phyloP scores from a whole-genome alignment of 2,888 invertebrate genomes.

The Hypercompe scribonia region DNA sequence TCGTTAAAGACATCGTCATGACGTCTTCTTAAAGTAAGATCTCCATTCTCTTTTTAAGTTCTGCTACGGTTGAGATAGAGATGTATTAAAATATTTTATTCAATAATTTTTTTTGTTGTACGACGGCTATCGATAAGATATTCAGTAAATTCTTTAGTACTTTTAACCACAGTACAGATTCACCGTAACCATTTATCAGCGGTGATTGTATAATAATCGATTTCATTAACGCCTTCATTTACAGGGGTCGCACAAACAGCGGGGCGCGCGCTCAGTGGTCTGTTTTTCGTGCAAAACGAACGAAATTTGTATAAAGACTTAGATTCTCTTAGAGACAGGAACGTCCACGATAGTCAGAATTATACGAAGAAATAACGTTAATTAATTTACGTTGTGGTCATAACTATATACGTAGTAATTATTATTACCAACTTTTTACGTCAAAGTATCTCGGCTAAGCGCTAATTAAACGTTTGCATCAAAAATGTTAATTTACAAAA shows the following conservation, averaged over 20 bases:
- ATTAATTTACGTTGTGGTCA: too few relatives aligned
- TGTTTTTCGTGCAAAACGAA: constrained; percentile 60
- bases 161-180: constrained; percentile 52
- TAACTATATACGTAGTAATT: too few relatives aligned
- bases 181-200: constrained; percentile 59
- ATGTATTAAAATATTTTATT: neutral
- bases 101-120: neutral
- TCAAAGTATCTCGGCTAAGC: too few relatives aligned
- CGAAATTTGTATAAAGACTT: constrained; percentile 45
- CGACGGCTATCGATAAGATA: neutral
- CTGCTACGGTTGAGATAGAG: too few relatives aligned
- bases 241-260: constrained; percentile 56
- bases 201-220: constrained; percentile 69
- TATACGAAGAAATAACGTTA: neutral
- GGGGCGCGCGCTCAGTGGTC: constrained; percentile 51
- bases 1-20: too few relatives aligned
- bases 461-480: too few relatives aligned
- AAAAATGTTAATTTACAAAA: too few relatives aligned
- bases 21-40: too few relatives aligned
- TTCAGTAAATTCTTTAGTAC: constrained; percentile 41
- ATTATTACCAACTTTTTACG: too few relatives aligned
- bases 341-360: constrained; percentile 1
- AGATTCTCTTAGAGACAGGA: constrained; percentile 37
- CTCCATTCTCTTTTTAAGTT: too few relatives aligned
- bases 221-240: constrained; percentile 71